Conservation (phyloP, 2,797 vertebrate species). For the Carcharodon carcharias region DNA sequence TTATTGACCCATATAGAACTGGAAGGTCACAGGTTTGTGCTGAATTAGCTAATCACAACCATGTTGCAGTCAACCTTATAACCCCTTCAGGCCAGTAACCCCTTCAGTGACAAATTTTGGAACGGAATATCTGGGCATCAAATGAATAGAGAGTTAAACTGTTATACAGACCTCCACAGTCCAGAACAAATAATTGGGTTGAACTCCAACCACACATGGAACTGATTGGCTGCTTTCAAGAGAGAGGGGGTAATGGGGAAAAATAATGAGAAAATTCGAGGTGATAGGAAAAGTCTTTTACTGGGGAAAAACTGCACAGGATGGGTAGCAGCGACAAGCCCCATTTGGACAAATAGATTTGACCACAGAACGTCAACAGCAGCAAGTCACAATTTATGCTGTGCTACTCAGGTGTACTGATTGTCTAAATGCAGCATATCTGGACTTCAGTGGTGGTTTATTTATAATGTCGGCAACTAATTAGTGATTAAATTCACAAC, state of each 20-base stretch:
- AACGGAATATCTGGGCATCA: neutral
- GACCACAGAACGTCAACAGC: neutral
- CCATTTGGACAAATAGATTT: neutral
- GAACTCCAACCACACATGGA: neutral
- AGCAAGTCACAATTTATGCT: no score
- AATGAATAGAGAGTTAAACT: neutral
- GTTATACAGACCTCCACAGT: neutral
- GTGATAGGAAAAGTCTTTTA: neutral
- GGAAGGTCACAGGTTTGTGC: no score
- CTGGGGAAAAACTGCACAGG: neutral
- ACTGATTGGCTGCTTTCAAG: neutral
- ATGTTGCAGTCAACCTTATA: no score
- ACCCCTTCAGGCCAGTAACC: no score
- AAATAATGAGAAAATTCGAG: neutral
- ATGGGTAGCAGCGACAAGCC: neutral
- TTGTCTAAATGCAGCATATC: no score
- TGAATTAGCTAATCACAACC: no score
- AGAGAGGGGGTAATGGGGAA: neutral
- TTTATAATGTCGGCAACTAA: no score
- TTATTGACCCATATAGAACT: no score
- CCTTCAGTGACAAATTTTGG: neutral
- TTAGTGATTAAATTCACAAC: no score
- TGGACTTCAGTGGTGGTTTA: no score
- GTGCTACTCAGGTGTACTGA: no score
- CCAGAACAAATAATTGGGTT: neutral